Conservation (phyloP, 1,140 invertebrate species). For the Archivesica marissinica region DNA sequence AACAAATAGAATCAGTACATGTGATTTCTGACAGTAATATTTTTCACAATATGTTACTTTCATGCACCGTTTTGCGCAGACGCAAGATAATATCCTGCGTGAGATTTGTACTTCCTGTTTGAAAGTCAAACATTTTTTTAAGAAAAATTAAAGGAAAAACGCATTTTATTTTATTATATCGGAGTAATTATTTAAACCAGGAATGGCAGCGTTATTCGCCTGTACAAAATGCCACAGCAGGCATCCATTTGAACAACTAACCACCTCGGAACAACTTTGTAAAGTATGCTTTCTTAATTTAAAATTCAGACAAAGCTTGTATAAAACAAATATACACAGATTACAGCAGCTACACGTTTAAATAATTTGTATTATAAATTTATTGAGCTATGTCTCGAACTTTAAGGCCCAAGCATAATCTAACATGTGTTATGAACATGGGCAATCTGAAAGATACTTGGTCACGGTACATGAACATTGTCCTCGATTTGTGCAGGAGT, state of each 20-base stretch:
- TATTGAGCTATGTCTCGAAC: too few species aligned
- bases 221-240: slow-evolving; percentile 97
- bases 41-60: background rate
- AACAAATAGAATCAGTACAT: slow-evolving; percentile 3
- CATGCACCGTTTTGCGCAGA: slow-evolving; percentile 25
- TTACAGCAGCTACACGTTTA: too few species aligned
- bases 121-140: slow-evolving; percentile 46
- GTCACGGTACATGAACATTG: too few species aligned
- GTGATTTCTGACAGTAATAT: background rate
- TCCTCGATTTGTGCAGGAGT: too few species aligned
- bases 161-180: background rate
- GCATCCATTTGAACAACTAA: slow-evolving; percentile 97
- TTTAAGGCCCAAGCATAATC: too few species aligned
- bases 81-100: slow-evolving; percentile 7
- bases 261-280: slow-evolving; percentile 96
- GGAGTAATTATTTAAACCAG: background rate
- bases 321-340: background rate
- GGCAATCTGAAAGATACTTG: too few species aligned
- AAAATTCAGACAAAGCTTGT: background rate
- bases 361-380: too few species aligned
- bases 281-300: slow-evolving; percentile 90
- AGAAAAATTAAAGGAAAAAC: background rate
- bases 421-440: too few species aligned
- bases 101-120: slow-evolving; percentile 53
- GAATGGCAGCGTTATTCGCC: slow-evolving; percentile 90